Base-by-base conservation (phyloP, 2,113 vertebrate genomes). In the Trichechus manatus region DNA sequence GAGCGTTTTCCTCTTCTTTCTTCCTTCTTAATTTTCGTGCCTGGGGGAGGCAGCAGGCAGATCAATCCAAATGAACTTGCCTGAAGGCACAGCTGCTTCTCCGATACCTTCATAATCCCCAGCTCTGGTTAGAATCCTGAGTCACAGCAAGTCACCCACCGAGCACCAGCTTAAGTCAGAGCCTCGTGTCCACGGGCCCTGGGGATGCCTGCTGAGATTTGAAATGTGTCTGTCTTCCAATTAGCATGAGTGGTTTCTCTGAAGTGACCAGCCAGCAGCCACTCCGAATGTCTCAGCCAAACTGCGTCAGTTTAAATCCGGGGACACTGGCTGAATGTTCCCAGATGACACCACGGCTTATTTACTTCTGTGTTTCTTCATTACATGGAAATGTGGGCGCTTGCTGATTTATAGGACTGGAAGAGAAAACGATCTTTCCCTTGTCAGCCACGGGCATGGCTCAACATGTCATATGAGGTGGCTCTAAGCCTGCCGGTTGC, bases 351-450 rank as follows among this genome's bases (percentile, higher is more conserved):
- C 22, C 0, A 19, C 1, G 25, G 63, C 29, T 83, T 72, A 15
- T 36, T 83, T 85, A 78, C 64, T 44, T 44, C 36, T 31, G 31
- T 42, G 36, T 81, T 82, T 95, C 83, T 66, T 72, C 68, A 31
- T 20, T 78, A 22, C 61, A 14, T 25, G 74, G 78, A 75, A 94
- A 77, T 7, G 1, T 33, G 53, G 23, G 31, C 25, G 1, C 53
- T 59, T 78, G n/a, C 14, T 66, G 70, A 27, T 50, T 19, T 23
- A n/a, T 50, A 20, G 29, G 63, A n/a, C 17, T 42, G 17, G 31
- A 27, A 64, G 56, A 56, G 74, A 88, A 90, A 50, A 50, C 20
- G 87, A 79, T 31, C 81, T 36, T 56, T 36, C 15, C 27, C 77
- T 59, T 29, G 33, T 63, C 44, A 68, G 82, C 63, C 33, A 1